Percentiles rank a stretch among this genome's conserved stretches.
phyloP scores from a whole-genome alignment of 1,140 invertebrate species.

The Druon quercuslanigerum region DNA sequence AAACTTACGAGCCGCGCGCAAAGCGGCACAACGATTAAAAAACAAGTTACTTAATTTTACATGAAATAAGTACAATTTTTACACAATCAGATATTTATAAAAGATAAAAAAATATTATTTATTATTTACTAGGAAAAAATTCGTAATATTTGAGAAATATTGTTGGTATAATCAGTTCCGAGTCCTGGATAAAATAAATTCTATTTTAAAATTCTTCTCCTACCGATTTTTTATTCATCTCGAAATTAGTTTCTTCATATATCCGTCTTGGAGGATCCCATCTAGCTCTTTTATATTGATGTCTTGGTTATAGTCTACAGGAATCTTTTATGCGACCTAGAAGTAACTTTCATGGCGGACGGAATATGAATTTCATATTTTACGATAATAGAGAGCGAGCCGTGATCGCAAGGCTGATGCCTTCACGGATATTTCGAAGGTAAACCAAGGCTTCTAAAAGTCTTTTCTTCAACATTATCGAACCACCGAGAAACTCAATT shows the following conservation, averaged over 20 bases:
- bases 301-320: not conserved
- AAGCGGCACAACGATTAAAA: too few species aligned
- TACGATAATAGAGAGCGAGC: slow-evolving; percentile 53
- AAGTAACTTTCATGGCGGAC: slow-evolving; percentile 12
- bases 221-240: not conserved
- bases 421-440: slow-evolving; percentile 44
- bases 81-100: too few species aligned
- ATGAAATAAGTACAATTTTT: too few species aligned
- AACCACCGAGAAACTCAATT: slow-evolving; percentile 8
- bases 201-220: not conserved
- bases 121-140: too few species aligned
- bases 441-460: slow-evolving; percentile 46
- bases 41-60: too few species aligned
- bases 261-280: not conserved
- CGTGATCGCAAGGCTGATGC: slow-evolving; percentile 32
- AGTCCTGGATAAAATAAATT: too few species aligned
- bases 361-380: slow-evolving; percentile 62
- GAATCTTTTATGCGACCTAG: slow-evolving; percentile 12
- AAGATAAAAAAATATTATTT: too few species aligned
- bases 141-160: not conserved
- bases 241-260: not conserved
- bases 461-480: slow-evolving; percentile 28
- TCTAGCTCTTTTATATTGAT: not conserved
- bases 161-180: not conserved
- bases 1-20: too few species aligned